These are phyloP conservation scores for Spinibarbus caldwelli DNA, from an alignment of 2,797 vertebrate genomes.

Conservation along the genomic window DNA sequence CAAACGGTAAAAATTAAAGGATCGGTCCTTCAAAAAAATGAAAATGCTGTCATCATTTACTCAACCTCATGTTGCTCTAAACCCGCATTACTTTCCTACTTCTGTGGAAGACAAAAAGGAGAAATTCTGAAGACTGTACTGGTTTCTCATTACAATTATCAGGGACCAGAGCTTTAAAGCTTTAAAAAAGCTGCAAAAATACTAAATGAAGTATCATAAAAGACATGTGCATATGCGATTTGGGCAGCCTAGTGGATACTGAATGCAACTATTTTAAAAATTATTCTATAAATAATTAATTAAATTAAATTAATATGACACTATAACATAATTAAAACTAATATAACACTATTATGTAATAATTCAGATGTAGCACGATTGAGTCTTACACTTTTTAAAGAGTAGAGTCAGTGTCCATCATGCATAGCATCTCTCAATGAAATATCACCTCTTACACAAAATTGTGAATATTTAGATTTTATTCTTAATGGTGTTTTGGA, in stretches of 20 bases:
- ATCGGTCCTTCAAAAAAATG: background rate
- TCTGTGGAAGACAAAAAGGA: background rate
- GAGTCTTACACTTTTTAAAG: background rate
- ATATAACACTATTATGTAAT: background rate
- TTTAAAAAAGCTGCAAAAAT: background rate
- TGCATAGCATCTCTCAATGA: background rate
- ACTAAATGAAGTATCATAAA: background rate
- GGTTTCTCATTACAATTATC: background rate
- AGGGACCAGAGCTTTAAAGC: background rate
- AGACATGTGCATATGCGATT: background rate
- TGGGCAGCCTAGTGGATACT: background rate
- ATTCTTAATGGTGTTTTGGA: background rate
- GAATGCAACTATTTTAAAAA: background rate
- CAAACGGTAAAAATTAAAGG: background rate
- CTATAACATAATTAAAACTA: background rate
- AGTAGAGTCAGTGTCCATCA: background rate
- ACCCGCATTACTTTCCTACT: background rate
- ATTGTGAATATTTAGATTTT: background rate
- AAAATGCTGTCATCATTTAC: slow-evolving; percentile 8
- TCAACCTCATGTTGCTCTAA: background rate
- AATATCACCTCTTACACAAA: background rate
- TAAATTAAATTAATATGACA: background rate
- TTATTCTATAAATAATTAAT: background rate
- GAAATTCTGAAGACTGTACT: background rate
- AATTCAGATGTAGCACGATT: background rate